Evolutionary conservation across 2,888 invertebrate species (phyloP).

Genomic region (Augiades crinisus): DNA sequence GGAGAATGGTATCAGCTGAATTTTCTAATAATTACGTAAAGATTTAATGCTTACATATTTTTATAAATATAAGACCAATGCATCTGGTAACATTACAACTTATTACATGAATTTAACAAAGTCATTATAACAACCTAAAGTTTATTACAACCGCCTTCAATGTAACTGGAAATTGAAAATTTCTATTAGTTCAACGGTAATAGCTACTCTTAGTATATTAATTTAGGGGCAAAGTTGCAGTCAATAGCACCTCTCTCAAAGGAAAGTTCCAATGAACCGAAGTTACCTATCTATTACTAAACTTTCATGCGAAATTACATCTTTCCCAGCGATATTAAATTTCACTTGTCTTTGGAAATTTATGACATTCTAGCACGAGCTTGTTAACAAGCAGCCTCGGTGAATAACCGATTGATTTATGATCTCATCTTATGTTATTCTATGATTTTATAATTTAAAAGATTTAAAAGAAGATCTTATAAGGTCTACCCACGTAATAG

Average conservation of each 20-base stretch:
- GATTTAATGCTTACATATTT: no score
- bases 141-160: no score
- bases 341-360: constrained; percentile 71
- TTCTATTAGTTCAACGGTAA: background rate
- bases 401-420: constrained; percentile 19
- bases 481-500: no score
- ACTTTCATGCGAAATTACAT: constrained; percentile 71
- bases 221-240: constrained; percentile 60
- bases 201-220: constrained; percentile 39
- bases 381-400: constrained; percentile 46
- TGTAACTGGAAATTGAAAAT: constrained; percentile 2
- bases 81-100: no score
- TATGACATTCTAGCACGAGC: constrained; percentile 51
- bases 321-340: constrained; percentile 73
- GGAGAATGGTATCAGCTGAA: no score
- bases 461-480: no score
- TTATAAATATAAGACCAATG: no score
- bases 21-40: no score
- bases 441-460: background rate
- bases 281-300: constrained; percentile 70
- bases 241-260: constrained; percentile 59
- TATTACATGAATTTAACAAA: no score
- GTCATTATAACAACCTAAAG: no score
- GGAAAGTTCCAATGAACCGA: constrained; percentile 53
- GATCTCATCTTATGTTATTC: constrained; percentile 15